phyloP scores from a whole-genome alignment of 92 coral and sea anemone genomes.

The Umimayanthus kanabou region DNA sequence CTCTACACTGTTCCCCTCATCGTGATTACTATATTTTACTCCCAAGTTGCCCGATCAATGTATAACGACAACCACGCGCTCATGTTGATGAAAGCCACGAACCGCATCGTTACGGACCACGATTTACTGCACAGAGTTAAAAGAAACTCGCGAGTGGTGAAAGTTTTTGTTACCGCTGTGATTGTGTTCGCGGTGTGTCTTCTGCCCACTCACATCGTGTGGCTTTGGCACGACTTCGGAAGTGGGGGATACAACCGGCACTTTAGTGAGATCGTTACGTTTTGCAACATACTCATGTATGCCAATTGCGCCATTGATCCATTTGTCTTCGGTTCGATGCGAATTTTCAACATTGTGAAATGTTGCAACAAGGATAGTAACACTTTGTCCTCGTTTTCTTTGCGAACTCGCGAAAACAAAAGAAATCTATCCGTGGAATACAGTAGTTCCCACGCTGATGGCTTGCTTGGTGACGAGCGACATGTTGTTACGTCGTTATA shows the following conservation, averaged over 20 bases:
- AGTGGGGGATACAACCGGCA: conserved; percentile 44
- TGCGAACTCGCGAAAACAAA: conserved; percentile 22
- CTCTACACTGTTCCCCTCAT: conserved; percentile 60
- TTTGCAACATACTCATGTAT: conserved; percentile 76
- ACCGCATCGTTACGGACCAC: conserved; percentile 44
- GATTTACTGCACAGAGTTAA: conserved; percentile 50
- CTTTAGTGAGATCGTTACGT: conserved; percentile 65
- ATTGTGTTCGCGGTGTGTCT: conserved; percentile 83
- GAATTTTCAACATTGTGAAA: neutral
- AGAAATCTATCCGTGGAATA: neutral
- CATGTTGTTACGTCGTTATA: neutral
- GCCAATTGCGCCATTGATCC: conserved; percentile 86
- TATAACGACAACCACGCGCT: conserved; percentile 59
- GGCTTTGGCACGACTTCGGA: conserved; percentile 93
- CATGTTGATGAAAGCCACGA: conserved; percentile 48
- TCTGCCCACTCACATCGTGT: conserved; percentile 82
- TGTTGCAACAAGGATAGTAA: neutral
- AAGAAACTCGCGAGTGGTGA: conserved; percentile 76
- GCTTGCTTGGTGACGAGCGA: neutral
- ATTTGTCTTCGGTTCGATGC: conserved; percentile 79
- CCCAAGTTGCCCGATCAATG: conserved; percentile 56
- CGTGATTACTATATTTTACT: conserved; percentile 52
- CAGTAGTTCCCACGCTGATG: neutral
- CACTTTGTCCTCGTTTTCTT: neutral
- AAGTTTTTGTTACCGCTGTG: conserved; percentile 82